Percentiles rank a stretch among this genome's conserved stretches.
phyloP scores from a whole-genome alignment of 1,140 invertebrate species.

The Solen grandis region DNA sequence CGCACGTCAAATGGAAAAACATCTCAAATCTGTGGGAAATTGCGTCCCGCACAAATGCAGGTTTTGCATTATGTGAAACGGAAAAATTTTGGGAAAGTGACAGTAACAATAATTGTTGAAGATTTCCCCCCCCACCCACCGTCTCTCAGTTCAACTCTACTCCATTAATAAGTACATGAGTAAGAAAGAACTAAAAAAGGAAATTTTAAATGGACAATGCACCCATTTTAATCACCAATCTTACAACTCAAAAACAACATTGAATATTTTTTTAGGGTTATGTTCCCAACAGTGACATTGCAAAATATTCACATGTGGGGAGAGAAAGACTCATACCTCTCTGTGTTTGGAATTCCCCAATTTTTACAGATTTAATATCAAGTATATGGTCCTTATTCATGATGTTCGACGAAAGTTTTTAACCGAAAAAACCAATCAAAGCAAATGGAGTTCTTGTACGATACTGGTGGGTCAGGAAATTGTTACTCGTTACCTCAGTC shows the following conservation, averaged over 20 bases:
- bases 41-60: too few relatives aligned
- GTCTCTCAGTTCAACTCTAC: slow-evolving; percentile 20
- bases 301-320: slow-evolving; percentile 23
- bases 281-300: slow-evolving; percentile 18
- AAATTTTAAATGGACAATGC: slow-evolving; percentile 18
- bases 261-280: slow-evolving; percentile 19
- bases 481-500: slow-evolving; percentile 49
- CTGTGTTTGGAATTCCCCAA: slow-evolving; percentile 54
- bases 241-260: slow-evolving; percentile 29
- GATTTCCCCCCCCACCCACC: slow-evolving; percentile 3
- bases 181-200: slow-evolving; percentile 30
- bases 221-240: slow-evolving; percentile 6
- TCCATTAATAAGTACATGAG: slow-evolving; percentile 16
- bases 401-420: slow-evolving; percentile 60
- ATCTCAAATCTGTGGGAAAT: too few relatives aligned
- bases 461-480: slow-evolving; percentile 45
- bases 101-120: slow-evolving; percentile 21
- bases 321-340: slow-evolving; percentile 55
- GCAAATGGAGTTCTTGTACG: slow-evolving; percentile 62
- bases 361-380: slow-evolving; percentile 34
- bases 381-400: slow-evolving; percentile 18
- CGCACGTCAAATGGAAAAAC: too few relatives aligned
- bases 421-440: slow-evolving; percentile 52
- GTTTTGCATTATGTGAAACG: neutral
- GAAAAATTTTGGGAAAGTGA: slow-evolving; percentile 2